These are phyloP conservation scores for Typhlichthys eigenmanni DNA, from an alignment of 2,797 vertebrate species.

Conservation along the genomic window DNA sequence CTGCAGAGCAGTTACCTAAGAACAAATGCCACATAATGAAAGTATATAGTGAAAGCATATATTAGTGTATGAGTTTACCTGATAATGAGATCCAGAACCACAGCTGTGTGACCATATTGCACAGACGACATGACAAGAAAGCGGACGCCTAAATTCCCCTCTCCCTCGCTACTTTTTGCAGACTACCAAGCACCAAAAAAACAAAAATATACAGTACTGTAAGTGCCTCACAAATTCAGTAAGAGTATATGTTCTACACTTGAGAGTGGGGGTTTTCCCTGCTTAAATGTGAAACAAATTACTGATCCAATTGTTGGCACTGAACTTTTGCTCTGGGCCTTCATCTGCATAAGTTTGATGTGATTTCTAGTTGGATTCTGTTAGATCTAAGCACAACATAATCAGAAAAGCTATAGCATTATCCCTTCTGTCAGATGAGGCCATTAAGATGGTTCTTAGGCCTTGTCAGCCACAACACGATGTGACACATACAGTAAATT, in stretches of 20 bases:
- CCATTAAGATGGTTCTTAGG: slow-evolving; percentile 17
- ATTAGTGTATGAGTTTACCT: slow-evolving; percentile 65
- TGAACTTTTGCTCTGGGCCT: too few species aligned
- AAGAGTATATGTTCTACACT: too few species aligned
- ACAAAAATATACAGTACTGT: slow-evolving; percentile 4
- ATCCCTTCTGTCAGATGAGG: slow-evolving; percentile 20
- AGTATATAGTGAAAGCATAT: slow-evolving; percentile 54
- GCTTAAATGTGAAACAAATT: too few species aligned
- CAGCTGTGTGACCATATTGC: slow-evolving; percentile 74
- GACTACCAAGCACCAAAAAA: slow-evolving; percentile 32
- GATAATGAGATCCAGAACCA: slow-evolving; percentile 65
- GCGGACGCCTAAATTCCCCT: slow-evolving; percentile 55
- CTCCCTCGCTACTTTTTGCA: slow-evolving; percentile 46
- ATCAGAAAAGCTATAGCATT: slow-evolving; percentile 8
- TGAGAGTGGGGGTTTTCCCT: too few species aligned
- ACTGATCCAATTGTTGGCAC: too few species aligned
- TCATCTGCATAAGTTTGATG: background rate
- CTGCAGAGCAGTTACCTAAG: slow-evolving; percentile 42
- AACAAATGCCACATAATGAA: slow-evolving; percentile 50
- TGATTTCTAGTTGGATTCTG: background rate
- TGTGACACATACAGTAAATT: slow-evolving; percentile 26
- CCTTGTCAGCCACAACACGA: slow-evolving; percentile 27
- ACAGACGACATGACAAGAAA: slow-evolving; percentile 53
- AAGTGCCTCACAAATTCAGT: too few species aligned
- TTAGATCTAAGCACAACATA: slow-evolving; percentile 11